Evolutionary conservation across 2,113 vertebrate genomes (phyloP).

Genomic region (Isichthys henryi): DNA sequence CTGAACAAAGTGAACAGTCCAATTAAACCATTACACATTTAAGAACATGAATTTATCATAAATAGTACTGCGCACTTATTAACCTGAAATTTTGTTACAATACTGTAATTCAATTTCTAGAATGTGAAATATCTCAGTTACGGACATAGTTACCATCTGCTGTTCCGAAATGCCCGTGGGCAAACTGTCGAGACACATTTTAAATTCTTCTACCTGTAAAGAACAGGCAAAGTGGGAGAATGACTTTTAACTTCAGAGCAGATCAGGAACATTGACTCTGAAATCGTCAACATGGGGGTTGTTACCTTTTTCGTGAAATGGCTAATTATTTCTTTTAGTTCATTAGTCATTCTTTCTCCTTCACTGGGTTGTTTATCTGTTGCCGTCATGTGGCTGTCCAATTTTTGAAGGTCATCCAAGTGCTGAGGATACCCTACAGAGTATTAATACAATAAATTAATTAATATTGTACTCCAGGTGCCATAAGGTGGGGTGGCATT

Average conservation of each 20-base stretch:
- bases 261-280: background rate
- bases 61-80: background rate
- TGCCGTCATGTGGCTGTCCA: background rate
- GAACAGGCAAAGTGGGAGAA: background rate
- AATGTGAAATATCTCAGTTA: background rate
- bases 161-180: constrained; percentile 54
- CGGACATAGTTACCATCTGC: constrained; percentile 59
- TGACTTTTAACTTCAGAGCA: background rate
- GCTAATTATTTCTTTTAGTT: constrained; percentile 68
- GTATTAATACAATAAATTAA: background rate
- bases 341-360: constrained; percentile 71
- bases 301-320: constrained; percentile 72
- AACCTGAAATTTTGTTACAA: background rate
- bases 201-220: constrained; percentile 76
- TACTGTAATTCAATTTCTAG: background rate
- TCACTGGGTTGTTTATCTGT: constrained; percentile 45
- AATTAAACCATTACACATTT: background rate
- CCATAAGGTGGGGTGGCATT: background rate
- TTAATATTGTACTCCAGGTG: background rate
- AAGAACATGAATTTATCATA: background rate
- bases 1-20: constrained; percentile 44
- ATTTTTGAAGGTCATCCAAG: background rate
- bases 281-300: constrained; percentile 10
- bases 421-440: constrained; percentile 10
- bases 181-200: constrained; percentile 49